Evolutionary conservation across 53 echinoderm and acorn worm genomes (phyloP), one percentile per base, ranked within the genome.

Genomic region (Luidia sarsii): DNA sequence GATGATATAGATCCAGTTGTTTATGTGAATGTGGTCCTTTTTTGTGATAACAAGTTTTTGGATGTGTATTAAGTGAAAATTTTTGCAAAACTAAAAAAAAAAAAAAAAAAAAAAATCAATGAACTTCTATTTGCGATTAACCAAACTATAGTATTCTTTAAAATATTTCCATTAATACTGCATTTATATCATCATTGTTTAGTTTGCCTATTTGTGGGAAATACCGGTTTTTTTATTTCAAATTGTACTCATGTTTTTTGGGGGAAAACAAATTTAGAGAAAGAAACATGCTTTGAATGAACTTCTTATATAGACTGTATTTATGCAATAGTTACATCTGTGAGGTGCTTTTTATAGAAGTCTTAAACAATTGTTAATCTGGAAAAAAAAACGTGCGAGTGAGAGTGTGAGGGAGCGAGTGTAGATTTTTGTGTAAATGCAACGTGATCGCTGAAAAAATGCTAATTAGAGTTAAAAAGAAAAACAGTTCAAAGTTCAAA

Each of bases 121-220:
- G 77, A 77, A 77, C 77, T 77, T 77, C 77, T 77, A 77, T 77
- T 77, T 77, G 77, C 77, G 77, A 77, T 77, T 60, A 60, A 77
- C 77, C 61, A 77, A 77, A 77, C 77, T 45, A 77, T 77, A 77
- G 77, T 77, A 77, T 77, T 77, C 77, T 77, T 77, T 52, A 59
- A 75, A 60, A 77, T 61, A 61, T 60, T 77, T 77, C 77, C 77
- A 77, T 77, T 77, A 77, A 60, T 77, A 77, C 77, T 77, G 77
- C 77, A 77, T 77, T 77, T 77, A 77, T 77, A 77, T 77, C 43
- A 54, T 73, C 39, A 43, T 63, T 32, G 30, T 63, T 63, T 77
- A 55, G 59, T 30, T 77, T 77, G 77, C 77, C 77, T 77, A 43
- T 46, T 77, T 77, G 77, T 61, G 45, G 77, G 77, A 72, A 35